A percentile compares a stretch with the other conserved stretches of the same genome.
Conservation (phyloP, 1,140 invertebrate species). For the Zaprionus ornatus region DNA sequence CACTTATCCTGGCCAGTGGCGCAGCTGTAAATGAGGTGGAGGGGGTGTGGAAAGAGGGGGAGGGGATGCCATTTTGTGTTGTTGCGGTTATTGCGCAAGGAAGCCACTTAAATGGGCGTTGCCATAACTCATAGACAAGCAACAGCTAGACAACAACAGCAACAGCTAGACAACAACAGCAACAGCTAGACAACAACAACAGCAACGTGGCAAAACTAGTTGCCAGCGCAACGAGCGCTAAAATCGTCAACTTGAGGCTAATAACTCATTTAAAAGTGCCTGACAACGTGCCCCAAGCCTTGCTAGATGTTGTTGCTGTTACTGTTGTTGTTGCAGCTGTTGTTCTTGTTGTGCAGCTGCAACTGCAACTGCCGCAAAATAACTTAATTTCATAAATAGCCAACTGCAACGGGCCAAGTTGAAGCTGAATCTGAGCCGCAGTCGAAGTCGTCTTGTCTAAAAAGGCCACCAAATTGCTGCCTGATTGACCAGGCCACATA, state of each 20-base stretch:
- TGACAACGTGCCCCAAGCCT: conserved; percentile 42
- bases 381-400: conserved; percentile 84
- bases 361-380: conserved; percentile 69
- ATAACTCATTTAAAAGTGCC: conserved; percentile 77
- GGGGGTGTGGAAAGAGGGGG: background rate
- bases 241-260: conserved; percentile 75
- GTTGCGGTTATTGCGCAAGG: conserved; percentile 30
- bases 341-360: conserved; percentile 39
- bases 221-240: conserved; percentile 36
- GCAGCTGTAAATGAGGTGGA: background rate
- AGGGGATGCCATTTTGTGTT: conserved; percentile 46
- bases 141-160: conserved; percentile 1
- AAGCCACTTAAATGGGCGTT: conserved; percentile 58
- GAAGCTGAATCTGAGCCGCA: background rate
- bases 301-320: conserved; percentile 29
- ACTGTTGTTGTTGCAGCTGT: conserved; percentile 42
- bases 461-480: conserved; percentile 66
- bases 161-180: background rate
- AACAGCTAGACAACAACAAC: background rate
- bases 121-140: conserved; percentile 46
- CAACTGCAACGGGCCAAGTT: conserved; percentile 46
- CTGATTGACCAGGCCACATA: conserved; percentile 66
- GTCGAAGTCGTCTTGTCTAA: conserved; percentile 43
- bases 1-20: background rate
- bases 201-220: conserved; percentile 48